A percentile compares a stretch with the other conserved stretches of the same genome.
Evolutionary conservation across 2,888 invertebrate genomes (phyloP).

Genomic region (Polyommatus iphigenia): DNA sequence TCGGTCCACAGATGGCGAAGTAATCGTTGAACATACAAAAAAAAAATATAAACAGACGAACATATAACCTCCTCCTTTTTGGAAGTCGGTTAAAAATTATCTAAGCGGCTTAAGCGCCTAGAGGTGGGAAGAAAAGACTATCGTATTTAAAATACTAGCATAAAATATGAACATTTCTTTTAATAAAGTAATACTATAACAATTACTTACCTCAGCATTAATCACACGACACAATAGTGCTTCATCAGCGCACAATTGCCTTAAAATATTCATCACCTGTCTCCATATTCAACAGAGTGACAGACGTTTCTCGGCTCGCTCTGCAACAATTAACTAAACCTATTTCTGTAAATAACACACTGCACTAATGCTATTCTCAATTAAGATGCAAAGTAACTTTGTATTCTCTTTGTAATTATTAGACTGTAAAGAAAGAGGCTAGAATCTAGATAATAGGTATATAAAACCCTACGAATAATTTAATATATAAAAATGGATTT

Average conservation of each 20-base stretch:
- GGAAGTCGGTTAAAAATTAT: too few species aligned
- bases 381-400: conserved; percentile 7
- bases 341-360: conserved; percentile 17
- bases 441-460: too few species aligned
- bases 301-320: conserved; percentile 10
- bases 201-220: background rate
- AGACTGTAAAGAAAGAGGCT: background rate
- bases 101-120: too few species aligned
- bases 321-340: conserved; percentile 13
- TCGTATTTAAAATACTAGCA: too few species aligned
- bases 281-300: conserved; percentile 10
- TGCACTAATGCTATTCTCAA: conserved; percentile 5
- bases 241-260: background rate
- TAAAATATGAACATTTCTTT: background rate
- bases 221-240: background rate
- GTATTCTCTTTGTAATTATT: background rate
- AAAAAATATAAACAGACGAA: too few species aligned
- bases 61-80: too few species aligned
- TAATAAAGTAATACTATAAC: background rate
- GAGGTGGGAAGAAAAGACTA: too few species aligned
- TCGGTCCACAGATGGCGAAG: too few species aligned
- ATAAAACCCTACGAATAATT: too few species aligned
- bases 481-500: too few species aligned
- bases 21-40: too few species aligned
- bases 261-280: conserved; percentile 17